Conservation (phyloP, 37 sponge, comb jelly and placozoan genomes). For the Dysidea cf. avara region DNA sequence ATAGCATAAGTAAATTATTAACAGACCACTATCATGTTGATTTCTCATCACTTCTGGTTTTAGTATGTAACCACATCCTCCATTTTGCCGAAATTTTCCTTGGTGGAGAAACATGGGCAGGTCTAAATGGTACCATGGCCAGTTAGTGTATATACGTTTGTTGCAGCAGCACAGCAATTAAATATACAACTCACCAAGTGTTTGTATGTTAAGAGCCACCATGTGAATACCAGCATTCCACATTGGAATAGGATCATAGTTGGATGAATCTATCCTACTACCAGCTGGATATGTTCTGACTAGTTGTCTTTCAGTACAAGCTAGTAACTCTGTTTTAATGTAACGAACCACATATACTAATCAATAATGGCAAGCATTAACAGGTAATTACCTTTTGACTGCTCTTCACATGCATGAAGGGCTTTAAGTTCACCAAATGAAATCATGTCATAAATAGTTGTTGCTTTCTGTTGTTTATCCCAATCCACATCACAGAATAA, state of each 20-base stretch:
- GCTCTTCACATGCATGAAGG: neutral
- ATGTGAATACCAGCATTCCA: slow-evolving; percentile 80
- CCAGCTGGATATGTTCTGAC: slow-evolving; percentile 76
- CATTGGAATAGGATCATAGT: slow-evolving; percentile 61
- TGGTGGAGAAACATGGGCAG: slow-evolving; percentile 75
- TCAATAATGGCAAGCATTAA: too few species aligned
- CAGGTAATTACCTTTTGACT: neutral
- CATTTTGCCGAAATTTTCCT: slow-evolving; percentile 76
- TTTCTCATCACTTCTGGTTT: slow-evolving; percentile 71
- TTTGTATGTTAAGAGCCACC: slow-evolving; percentile 79
- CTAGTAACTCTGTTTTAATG: slow-evolving; percentile 40
- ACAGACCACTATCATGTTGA: too few species aligned
- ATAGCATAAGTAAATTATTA: too few species aligned
- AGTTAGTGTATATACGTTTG: neutral
- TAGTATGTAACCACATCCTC: slow-evolving; percentile 81
- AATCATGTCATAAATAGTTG: slow-evolving; percentile 63
- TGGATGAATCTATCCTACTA: slow-evolving; percentile 62
- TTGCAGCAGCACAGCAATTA: neutral
- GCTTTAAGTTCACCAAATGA: slow-evolving; percentile 67
- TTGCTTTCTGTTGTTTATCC: slow-evolving; percentile 33
- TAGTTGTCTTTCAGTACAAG: slow-evolving; percentile 55
- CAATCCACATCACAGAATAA: too few species aligned
- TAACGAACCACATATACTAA: neutral
- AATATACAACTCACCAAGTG: slow-evolving; percentile 54
- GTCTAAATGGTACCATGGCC: slow-evolving; percentile 16